Conservation (phyloP, 2,797 vertebrate species). For the Selene dorsalis region DNA sequence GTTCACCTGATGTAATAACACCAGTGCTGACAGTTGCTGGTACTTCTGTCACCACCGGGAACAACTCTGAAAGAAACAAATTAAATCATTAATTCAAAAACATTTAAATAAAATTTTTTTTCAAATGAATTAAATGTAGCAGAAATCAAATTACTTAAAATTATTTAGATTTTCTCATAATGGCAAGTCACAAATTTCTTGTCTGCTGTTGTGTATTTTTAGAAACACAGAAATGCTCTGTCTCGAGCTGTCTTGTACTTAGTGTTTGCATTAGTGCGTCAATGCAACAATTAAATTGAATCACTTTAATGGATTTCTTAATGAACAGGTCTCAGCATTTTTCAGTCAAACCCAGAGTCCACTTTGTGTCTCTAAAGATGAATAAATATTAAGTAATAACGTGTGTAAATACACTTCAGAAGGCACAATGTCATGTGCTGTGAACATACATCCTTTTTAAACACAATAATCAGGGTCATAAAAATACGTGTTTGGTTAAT, state of each 20-base stretch:
- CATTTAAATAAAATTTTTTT: too few relatives aligned
- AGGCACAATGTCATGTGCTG: neutral
- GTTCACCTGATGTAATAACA: conserved; percentile 48
- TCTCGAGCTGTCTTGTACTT: neutral
- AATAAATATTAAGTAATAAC: neutral
- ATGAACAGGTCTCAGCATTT: neutral
- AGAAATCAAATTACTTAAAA: conserved; percentile 2
- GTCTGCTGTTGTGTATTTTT: conserved; percentile 3
- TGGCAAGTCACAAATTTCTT: neutral
- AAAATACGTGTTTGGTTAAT: conserved; percentile 21
- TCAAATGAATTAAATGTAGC: neutral
- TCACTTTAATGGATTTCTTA: neutral
- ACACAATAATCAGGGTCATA: neutral
- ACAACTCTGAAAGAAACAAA: conserved; percentile 42
- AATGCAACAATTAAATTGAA: neutral
- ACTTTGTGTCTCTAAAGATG: conserved; percentile 4
- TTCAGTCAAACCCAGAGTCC: neutral
- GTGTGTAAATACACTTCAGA: neutral
- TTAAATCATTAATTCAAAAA: neutral
- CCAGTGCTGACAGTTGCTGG: conserved; percentile 12
- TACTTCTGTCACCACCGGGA: conserved; percentile 20
- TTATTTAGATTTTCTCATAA: neutral
- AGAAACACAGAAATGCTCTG: neutral
- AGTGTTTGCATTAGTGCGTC: neutral
- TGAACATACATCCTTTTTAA: neutral